Conservation (phyloP, 2,888 invertebrate species). For the Iphiclides podalirius region DNA sequence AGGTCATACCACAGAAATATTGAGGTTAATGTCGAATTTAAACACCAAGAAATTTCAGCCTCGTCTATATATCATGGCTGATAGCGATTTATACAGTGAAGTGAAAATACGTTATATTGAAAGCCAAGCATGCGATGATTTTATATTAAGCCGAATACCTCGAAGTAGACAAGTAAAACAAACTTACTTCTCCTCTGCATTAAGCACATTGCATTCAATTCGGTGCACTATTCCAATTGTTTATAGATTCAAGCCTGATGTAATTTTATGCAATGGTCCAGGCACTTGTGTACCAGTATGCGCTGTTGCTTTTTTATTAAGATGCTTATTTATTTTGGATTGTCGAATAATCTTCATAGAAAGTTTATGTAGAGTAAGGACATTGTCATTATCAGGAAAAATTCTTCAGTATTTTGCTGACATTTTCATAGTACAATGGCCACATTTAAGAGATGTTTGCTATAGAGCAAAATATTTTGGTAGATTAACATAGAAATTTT, state of each 20-base stretch:
- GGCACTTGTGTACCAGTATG: slow-evolving; percentile 98
- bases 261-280: slow-evolving; percentile 96
- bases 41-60: slow-evolving; percentile 84
- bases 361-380: slow-evolving; percentile 95
- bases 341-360: slow-evolving; percentile 94
- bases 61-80: slow-evolving; percentile 88
- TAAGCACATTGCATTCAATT: slow-evolving; percentile 88
- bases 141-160: slow-evolving; percentile 82
- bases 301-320: slow-evolving; percentile 86
- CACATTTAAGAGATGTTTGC: slow-evolving; percentile 83
- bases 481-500: slow-evolving; percentile 77
- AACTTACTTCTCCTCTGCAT: slow-evolving; percentile 88
- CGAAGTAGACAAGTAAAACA: slow-evolving; percentile 94
- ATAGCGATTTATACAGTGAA: slow-evolving; percentile 87
- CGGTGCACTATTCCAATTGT: slow-evolving; percentile 85
- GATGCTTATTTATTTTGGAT: slow-evolving; percentile 83
- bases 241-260: slow-evolving; percentile 85
- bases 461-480: slow-evolving; percentile 88
- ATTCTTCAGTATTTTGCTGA: slow-evolving; percentile 92
- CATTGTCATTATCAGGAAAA: slow-evolving; percentile 93
- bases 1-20: slow-evolving; percentile 97
- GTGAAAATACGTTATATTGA: slow-evolving; percentile 82
- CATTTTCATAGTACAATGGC: slow-evolving; percentile 96
- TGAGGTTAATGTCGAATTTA: slow-evolving; percentile 84
- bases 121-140: slow-evolving; percentile 54